Conservation (phyloP, 2,888 invertebrate genomes). For the Monochamus alternatus region DNA sequence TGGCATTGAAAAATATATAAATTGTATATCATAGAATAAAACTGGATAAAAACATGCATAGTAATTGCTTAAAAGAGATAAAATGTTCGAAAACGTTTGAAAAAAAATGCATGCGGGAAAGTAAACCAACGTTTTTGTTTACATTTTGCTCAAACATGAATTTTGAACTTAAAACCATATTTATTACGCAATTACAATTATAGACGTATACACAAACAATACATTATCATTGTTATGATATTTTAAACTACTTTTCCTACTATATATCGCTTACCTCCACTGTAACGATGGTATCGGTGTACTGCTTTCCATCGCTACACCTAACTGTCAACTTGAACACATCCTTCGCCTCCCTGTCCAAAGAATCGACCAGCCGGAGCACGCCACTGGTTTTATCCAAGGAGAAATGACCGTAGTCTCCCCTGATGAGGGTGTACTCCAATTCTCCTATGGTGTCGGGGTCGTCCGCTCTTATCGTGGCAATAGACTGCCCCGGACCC, state of each 20-base stretch:
- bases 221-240: too few relatives aligned
- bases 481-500: constrained; percentile 85
- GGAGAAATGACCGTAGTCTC: constrained; percentile 80
- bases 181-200: too few relatives aligned
- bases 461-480: constrained; percentile 85
- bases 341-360: constrained; percentile 88
- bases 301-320: constrained; percentile 92
- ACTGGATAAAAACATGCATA: too few relatives aligned
- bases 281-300: constrained; percentile 83
- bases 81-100: too few relatives aligned
- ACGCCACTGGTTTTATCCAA: constrained; percentile 83
- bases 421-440: constrained; percentile 81
- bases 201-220: too few relatives aligned
- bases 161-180: too few relatives aligned
- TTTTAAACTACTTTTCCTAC: not conserved
- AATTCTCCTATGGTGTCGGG: constrained; percentile 88
- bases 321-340: constrained; percentile 85
- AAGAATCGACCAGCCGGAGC: constrained; percentile 82
- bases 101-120: too few relatives aligned
- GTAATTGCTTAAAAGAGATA: too few relatives aligned
- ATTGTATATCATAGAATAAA: too few relatives aligned
- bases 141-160: too few relatives aligned
- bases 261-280: constrained; percentile 77
- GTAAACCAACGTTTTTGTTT: too few relatives aligned
- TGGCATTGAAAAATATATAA: too few relatives aligned